Conservation (phyloP, 2,888 invertebrate species). For the Drosophila mettleri region DNA sequence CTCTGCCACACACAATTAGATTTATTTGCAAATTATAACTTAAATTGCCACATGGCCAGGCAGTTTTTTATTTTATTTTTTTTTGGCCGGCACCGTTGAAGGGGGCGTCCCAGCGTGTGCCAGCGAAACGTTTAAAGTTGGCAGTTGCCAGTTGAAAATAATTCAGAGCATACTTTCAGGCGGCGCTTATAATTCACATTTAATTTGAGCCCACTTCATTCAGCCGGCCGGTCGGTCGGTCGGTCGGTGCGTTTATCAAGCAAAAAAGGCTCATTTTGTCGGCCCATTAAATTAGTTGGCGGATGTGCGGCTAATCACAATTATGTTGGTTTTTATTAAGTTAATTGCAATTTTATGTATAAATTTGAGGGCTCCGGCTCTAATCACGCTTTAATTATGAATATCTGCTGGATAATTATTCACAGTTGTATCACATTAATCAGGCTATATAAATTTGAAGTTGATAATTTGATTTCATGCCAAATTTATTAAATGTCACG, state of each 20-base stretch:
- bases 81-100: constrained; percentile 23
- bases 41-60: constrained; percentile 53
- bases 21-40: constrained; percentile 75
- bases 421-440: background rate
- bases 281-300: constrained; percentile 67
- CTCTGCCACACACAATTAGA: constrained; percentile 68
- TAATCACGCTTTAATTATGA: constrained; percentile 49
- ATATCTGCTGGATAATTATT: constrained; percentile 16
- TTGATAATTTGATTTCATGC: no score
- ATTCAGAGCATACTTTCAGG: constrained; percentile 65
- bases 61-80: constrained; percentile 37
- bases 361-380: constrained; percentile 8
- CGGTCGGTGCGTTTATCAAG: constrained; percentile 29
- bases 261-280: constrained; percentile 60
- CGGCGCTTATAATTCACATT: constrained; percentile 59
- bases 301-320: constrained; percentile 49
- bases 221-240: constrained; percentile 27
- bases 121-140: constrained; percentile 53
- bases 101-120: constrained; percentile 52
- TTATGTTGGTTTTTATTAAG: constrained; percentile 17
- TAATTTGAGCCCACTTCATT: constrained; percentile 38
- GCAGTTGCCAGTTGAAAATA: constrained; percentile 44
- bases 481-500: constrained; percentile 34
- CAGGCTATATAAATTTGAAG: no score
- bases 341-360: constrained; percentile 24